Base-by-base conservation (phyloP, 2,797 vertebrate genomes). In the Melanotaenia trifasciata region DNA sequence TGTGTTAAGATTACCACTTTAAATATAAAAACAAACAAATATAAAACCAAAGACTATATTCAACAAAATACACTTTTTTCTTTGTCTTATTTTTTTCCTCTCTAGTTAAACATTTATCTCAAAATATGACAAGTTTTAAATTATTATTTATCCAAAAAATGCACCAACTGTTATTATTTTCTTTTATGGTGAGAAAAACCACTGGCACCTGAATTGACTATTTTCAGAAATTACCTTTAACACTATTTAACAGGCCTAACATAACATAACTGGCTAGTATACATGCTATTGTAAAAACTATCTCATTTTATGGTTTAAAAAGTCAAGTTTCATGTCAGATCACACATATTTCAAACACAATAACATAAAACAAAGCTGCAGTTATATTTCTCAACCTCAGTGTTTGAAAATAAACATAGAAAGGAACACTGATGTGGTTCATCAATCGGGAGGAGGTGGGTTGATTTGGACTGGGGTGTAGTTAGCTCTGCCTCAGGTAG, bases 91-190 rank as follows among this genome's bases (percentile, higher is more conserved):
- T 97, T 96, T 96, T 92, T 96, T 96, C 96, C 96, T 96, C 95
- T 97, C 96, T 99, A 98, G 97, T 99, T 99, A 99, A 97, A 97
- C 95, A 98, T 96, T 94, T 92, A 91, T 94, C 95, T 97, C 97
- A 96, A 94, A 93, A 95, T 96, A 95, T 94, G 93, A 96, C 96
- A 96, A 92, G 88, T 94, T 97, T 98, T 96, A 92, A 92, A 90
- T 94, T 92, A 90, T 93, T 94, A 86, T 95, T 97, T 96, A 94
- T 92, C 95, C 81, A 90, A 93, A 96, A 57, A 97, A 97, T 95
- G 97, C 96, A 98, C 96, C 96, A 97, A 91, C 92, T 96, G 94
- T 96, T 96, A 95, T 94, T 94, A 95, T 97, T 97, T 93, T 93
- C 93, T 94, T 95, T 95, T 95, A 95, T 89, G 91, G 85, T 92